Conservation (phyloP, 2,888 invertebrate genomes). For the Andrena trimmerana region DNA sequence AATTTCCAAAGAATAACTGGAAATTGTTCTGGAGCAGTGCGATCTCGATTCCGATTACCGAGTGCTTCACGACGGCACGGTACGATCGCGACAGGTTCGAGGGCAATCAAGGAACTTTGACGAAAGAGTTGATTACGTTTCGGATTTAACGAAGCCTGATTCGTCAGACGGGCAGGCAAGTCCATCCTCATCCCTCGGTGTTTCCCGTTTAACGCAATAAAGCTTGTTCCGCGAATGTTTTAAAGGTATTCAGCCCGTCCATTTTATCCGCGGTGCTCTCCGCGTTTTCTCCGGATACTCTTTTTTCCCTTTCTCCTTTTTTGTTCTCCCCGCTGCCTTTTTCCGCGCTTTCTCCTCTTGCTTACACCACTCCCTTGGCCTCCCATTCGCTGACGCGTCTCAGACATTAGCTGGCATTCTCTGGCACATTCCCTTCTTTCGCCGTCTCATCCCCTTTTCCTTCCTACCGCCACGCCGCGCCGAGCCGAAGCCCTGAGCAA, state of each 20-base stretch:
- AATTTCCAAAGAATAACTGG: neutral
- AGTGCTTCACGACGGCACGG: neutral
- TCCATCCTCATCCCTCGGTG: neutral
- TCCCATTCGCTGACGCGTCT: constrained; percentile 67
- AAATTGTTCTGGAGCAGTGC: neutral
- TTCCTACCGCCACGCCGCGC: constrained; percentile 42
- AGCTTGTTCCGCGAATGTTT: constrained; percentile 46
- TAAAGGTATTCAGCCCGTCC: constrained; percentile 44
- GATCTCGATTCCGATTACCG: neutral
- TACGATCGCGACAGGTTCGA: neutral
- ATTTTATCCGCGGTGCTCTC: constrained; percentile 27
- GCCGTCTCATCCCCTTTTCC: constrained; percentile 51
- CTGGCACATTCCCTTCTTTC: constrained; percentile 51
- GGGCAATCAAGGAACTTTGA: neutral
- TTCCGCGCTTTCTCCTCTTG: constrained; percentile 40
- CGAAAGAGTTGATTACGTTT: constrained; percentile 27
- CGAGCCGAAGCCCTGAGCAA: constrained; percentile 69
- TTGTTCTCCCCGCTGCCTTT: constrained; percentile 25
- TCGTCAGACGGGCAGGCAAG: neutral
- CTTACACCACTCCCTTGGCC: constrained; percentile 37
- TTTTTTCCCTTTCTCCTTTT: neutral
- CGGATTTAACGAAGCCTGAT: constrained; percentile 39
- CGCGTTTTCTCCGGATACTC: constrained; percentile 10
- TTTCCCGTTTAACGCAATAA: constrained; percentile 23
- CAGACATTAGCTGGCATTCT: constrained; percentile 75